Conservation (phyloP, 2,797 vertebrate species). For the Anomalospiza imberbis region DNA sequence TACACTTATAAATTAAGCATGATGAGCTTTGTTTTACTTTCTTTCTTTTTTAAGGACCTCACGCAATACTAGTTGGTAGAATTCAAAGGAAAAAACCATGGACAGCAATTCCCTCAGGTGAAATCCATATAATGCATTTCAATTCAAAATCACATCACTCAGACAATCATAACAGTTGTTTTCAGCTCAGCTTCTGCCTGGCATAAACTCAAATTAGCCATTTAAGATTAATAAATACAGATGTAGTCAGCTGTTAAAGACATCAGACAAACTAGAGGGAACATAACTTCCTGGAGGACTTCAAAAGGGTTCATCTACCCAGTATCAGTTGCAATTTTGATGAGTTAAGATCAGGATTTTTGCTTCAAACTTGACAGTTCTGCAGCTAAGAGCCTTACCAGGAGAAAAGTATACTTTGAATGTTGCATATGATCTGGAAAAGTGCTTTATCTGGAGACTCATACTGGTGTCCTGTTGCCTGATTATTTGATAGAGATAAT, state of each 20-base stretch:
- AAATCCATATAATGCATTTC: not conserved
- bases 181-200: not conserved
- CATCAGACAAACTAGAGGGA: not conserved
- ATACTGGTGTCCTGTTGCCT: not conserved
- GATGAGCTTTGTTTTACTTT: not conserved
- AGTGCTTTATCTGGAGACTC: not conserved
- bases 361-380: not conserved
- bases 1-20: not conserved
- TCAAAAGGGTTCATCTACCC: not conserved
- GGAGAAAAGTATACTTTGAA: not conserved
- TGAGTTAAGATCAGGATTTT: not conserved
- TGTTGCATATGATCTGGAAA: not conserved
- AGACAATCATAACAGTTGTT: not conserved
- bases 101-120: not conserved
- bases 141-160: not conserved
- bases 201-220: not conserved
- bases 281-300: not conserved
- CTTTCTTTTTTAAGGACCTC: not conserved
- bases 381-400: not conserved
- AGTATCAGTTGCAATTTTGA: not conserved
- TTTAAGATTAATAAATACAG: not conserved
- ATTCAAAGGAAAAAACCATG: not conserved
- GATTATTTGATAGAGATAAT: not conserved
- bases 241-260: not conserved
- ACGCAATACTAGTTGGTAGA: not conserved